A percentile compares a stretch with the other conserved stretches of the same genome.
phyloP scores from a whole-genome alignment of 2,113 vertebrate genomes.

The Corapipo altera region DNA sequence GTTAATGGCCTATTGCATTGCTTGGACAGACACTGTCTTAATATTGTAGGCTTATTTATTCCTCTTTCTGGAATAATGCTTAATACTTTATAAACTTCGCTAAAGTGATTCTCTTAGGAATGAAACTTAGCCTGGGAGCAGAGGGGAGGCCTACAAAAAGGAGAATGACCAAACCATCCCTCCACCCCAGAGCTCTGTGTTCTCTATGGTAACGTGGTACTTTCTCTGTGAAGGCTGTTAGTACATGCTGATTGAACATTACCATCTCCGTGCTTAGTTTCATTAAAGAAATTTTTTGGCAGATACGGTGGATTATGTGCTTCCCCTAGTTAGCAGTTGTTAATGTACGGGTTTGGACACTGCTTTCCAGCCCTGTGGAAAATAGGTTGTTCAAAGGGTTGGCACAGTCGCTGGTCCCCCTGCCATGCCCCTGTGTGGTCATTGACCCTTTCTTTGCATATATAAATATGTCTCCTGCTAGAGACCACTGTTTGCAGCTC shows the following conservation, averaged over 20 bases:
- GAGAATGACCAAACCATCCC: neutral
- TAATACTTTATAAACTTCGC: neutral
- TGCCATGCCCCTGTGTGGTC: neutral
- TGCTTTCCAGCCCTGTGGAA: neutral
- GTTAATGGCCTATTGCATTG: neutral
- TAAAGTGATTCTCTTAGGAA: neutral
- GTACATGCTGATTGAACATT: neutral
- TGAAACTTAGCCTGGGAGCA: neutral
- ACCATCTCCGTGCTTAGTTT: neutral
- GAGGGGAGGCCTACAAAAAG: neutral
- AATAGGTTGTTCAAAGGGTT: neutral
- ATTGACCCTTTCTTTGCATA: neutral
- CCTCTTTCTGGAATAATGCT: neutral
- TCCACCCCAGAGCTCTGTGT: neutral
- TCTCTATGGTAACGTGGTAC: neutral
- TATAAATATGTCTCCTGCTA: neutral
- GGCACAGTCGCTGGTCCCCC: fast-evolving
- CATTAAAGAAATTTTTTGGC: neutral
- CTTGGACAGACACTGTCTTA: fast-evolving
- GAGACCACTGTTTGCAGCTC: neutral
- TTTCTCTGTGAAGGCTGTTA: neutral
- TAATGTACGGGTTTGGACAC: neutral
- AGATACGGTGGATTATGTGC: neutral
- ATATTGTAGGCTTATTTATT: neutral
- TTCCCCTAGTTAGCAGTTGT: neutral